phyloP scores from a whole-genome alignment of 2,797 vertebrate genomes.

The Botia almorhae region DNA sequence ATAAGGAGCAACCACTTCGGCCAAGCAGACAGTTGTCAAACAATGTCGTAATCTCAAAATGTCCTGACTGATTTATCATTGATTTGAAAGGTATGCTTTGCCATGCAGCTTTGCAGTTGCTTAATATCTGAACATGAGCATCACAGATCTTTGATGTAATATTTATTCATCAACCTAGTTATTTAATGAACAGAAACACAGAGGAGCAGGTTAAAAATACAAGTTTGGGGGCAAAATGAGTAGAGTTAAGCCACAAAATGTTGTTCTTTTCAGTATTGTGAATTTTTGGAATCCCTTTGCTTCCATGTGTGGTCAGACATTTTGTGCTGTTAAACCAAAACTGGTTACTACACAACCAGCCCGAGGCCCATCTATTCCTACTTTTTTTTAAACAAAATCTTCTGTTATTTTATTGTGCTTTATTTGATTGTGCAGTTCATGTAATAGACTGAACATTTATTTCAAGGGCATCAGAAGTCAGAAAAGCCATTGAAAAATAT shows the following conservation, averaged over 20 bases:
- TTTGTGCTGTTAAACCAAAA: constrained; percentile 48
- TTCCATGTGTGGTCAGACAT: constrained; percentile 55
- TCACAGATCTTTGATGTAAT: too few species aligned
- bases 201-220: too few species aligned
- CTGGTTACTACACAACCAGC: constrained; percentile 49
- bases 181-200: too few species aligned
- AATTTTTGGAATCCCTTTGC: constrained; percentile 5
- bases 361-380: constrained; percentile 61
- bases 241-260: neutral
- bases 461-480: neutral
- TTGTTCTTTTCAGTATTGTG: neutral
- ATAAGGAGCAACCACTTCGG: neutral
- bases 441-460: neutral
- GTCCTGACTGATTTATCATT: too few species aligned
- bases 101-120: too few species aligned
- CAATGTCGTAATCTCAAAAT: too few species aligned
- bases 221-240: neutral
- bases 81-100: too few species aligned
- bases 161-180: too few species aligned
- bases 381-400: constrained; percentile 21
- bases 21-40: too few species aligned
- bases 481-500: neutral
- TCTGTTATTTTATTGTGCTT: neutral
- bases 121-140: too few species aligned
- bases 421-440: neutral